Conservation (phyloP, 2,888 invertebrate species). For the Phortica magna region DNA sequence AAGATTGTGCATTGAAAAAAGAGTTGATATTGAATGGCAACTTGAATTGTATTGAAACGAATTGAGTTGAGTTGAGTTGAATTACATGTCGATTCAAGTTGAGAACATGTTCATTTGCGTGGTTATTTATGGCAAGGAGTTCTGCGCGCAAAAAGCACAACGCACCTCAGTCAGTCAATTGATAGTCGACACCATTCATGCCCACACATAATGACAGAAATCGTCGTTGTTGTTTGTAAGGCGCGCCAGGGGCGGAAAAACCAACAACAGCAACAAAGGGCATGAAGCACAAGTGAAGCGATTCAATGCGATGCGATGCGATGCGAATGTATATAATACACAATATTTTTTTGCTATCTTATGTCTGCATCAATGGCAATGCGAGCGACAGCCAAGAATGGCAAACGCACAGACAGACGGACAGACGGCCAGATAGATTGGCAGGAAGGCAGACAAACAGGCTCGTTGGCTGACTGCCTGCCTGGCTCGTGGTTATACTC, state of each 20-base stretch:
- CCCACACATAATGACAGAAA: background rate
- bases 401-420: background rate
- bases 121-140: slow-evolving; percentile 4
- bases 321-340: background rate
- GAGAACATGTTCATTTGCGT: slow-evolving; percentile 16
- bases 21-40: background rate
- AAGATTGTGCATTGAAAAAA: background rate
- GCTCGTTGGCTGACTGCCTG: background rate
- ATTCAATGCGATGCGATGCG: background rate
- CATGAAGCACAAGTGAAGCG: background rate
- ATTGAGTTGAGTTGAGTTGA: background rate
- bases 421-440: background rate
- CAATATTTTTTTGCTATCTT: slow-evolving; percentile 67
- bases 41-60: too few relatives aligned
- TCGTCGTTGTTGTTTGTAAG: too few relatives aligned
- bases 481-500: too few relatives aligned
- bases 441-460: background rate
- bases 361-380: slow-evolving; percentile 63
- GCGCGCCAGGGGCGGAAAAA: background rate
- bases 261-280: background rate
- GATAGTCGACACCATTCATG: background rate
- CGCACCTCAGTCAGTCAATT: background rate
- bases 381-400: slow-evolving; percentile 10
- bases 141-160: background rate
- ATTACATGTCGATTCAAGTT: slow-evolving; percentile 1